A percentile compares a stretch with the other conserved stretches of the same genome.
Conservation (phyloP, 2,113 vertebrate genomes). For the Albula glossodonta region DNA sequence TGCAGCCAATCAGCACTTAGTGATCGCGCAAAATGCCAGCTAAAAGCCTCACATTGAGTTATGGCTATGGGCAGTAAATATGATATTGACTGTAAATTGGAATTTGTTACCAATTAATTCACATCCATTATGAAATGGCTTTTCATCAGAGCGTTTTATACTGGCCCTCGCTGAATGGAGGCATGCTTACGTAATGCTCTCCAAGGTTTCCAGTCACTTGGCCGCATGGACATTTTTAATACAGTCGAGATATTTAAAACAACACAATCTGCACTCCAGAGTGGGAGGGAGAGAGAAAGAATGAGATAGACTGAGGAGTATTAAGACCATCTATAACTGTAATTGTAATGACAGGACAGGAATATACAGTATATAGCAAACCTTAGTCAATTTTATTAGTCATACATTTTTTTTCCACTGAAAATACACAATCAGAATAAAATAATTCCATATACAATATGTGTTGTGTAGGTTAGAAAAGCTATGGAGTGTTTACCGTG, state of each 20-base stretch:
- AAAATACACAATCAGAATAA: background rate
- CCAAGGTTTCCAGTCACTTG: background rate
- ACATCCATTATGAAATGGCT: background rate
- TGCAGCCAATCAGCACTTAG: too few species aligned
- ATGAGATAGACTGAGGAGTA: background rate
- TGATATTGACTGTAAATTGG: slow-evolving; percentile 14
- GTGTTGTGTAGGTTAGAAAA: too few species aligned
- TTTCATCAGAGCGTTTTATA: background rate
- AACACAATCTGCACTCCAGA: background rate
- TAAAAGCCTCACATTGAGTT: too few species aligned
- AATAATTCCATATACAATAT: background rate
- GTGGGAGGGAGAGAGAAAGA: background rate
- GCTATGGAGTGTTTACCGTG: too few species aligned
- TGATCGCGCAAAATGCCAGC: too few species aligned
- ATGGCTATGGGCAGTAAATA: background rate
- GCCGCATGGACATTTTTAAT: background rate
- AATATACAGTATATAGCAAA: background rate
- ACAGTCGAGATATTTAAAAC: background rate
- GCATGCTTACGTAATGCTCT: background rate
- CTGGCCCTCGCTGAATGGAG: background rate
- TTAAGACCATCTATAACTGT: background rate
- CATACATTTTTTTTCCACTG: too few species aligned
- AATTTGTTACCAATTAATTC: slow-evolving; percentile 6
- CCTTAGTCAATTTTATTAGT: background rate
- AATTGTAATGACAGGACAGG: background rate